These are phyloP conservation scores for Lepus timidus DNA, from an alignment of 2,113 vertebrate species.

Conservation along the genomic window DNA sequence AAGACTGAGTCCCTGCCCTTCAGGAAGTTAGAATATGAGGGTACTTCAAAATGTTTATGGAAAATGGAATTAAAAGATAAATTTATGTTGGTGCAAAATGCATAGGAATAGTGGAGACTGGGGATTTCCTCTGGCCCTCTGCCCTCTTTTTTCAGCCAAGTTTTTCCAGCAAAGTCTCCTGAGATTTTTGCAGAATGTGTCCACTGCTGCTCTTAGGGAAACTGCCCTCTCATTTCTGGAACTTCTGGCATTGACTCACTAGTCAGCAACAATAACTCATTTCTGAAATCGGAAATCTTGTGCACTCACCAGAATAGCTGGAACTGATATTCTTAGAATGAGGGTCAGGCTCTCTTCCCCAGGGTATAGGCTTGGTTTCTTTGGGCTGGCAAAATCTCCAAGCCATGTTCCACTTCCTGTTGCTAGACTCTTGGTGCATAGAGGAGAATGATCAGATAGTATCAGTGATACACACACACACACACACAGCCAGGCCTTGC, in stretches of 20 bases:
- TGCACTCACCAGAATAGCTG: neutral
- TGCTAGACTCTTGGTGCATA: neutral
- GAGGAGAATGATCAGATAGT: neutral
- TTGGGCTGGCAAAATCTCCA: constrained; percentile 1
- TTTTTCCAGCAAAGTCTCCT: constrained; percentile 34
- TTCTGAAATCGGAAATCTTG: neutral
- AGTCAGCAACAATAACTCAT: neutral
- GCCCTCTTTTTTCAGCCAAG: neutral
- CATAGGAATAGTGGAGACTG: neutral
- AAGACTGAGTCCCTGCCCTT: neutral
- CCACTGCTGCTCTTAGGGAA: neutral
- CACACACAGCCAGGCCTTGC: neutral
- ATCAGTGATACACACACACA: neutral
- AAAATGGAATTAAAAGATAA: too few species aligned
- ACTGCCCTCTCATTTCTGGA: neutral
- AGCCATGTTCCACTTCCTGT: neutral
- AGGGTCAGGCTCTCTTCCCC: neutral
- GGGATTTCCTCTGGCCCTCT: neutral
- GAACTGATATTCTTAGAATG: constrained; percentile 39
- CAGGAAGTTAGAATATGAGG: constrained; percentile 25
- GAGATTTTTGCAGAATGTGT: neutral
- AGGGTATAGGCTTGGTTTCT: neutral
- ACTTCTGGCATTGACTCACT: constrained; percentile 30
- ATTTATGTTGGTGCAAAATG: too few species aligned
- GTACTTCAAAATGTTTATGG: too few species aligned